Percentiles rank a stretch among this genome's conserved stretches.
Evolutionary conservation across 2,113 vertebrate species (phyloP).

Genomic region (Eurystomus gularis): DNA sequence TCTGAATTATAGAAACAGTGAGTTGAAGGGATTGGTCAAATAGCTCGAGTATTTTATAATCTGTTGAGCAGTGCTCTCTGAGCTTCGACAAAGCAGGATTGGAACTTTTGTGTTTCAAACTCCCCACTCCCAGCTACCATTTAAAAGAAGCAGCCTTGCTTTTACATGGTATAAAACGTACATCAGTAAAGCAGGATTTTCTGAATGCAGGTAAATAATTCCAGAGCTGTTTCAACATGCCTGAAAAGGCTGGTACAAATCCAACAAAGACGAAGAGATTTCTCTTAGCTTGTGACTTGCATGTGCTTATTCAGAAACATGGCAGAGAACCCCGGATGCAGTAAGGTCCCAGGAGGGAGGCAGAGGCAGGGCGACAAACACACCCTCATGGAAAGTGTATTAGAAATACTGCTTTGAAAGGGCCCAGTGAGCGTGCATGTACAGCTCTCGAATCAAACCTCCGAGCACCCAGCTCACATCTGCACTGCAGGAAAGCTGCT

Average conservation of each 20-base stretch:
- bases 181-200: background rate
- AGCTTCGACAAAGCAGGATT: background rate
- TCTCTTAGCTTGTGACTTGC: background rate
- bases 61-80: background rate
- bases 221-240: background rate
- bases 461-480: background rate
- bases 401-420: background rate
- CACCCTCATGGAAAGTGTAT: background rate
- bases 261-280: background rate
- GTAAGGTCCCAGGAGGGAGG: accelerated
- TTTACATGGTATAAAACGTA: background rate
- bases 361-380: background rate
- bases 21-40: background rate
- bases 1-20: background rate
- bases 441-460: background rate
- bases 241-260: background rate
- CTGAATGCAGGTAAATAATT: background rate
- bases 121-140: background rate
- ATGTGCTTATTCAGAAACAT: background rate
- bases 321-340: background rate
- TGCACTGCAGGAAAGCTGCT: background rate
- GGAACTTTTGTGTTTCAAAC: background rate
- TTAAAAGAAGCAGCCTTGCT: background rate
- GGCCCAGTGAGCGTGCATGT: accelerated
- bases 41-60: background rate